These are phyloP conservation scores for Porites lutea DNA, from an alignment of 64 coral and sea anemone species.

Conservation along the genomic window DNA sequence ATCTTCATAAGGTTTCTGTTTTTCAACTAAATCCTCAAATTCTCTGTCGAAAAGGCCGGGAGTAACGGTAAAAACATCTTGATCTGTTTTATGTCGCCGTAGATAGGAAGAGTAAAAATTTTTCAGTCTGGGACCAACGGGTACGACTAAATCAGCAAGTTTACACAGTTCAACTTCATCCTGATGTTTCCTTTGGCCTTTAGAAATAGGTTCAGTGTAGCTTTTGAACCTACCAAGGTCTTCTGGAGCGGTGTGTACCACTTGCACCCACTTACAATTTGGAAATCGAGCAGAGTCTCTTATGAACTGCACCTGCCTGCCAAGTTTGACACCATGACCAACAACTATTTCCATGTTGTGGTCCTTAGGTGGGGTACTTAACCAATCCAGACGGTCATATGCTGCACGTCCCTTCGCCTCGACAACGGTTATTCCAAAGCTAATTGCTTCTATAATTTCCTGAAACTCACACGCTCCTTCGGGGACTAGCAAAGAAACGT, in stretches of 20 bases:
- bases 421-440: neutral
- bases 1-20: neutral
- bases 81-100: neutral
- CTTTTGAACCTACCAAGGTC: slow-evolving; percentile 6
- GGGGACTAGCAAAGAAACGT: neutral
- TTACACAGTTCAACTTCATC: neutral
- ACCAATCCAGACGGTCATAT: neutral
- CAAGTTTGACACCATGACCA: slow-evolving; percentile 33
- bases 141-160: neutral
- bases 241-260: slow-evolving; percentile 1
- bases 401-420: neutral
- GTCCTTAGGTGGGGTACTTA: neutral
- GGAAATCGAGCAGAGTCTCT: too few species aligned
- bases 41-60: neutral
- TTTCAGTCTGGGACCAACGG: neutral
- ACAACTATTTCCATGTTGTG: neutral
- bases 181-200: neutral
- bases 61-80: neutral
- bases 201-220: neutral
- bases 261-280: slow-evolving; percentile 13
- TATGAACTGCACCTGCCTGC: neutral
- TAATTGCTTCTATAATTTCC: neutral
- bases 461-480: neutral
- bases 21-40: neutral
- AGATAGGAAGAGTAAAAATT: neutral